Conservation (phyloP, 1,140 invertebrate genomes). For the Cecropterus lyciades region DNA sequence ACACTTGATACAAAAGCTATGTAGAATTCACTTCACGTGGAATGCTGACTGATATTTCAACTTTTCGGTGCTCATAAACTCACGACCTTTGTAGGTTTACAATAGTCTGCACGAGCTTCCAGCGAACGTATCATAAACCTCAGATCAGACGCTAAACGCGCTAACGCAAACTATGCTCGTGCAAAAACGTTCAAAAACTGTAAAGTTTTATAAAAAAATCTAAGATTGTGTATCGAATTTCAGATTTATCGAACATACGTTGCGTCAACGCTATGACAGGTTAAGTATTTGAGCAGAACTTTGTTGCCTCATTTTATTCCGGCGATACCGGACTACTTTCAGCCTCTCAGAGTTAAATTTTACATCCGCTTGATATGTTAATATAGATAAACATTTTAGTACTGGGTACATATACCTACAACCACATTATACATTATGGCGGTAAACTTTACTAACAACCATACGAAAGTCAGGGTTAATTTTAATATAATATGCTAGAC, state of each 20-base stretch:
- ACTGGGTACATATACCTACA: constrained; percentile 76
- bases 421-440: constrained; percentile 77
- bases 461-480: constrained; percentile 65
- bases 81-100: constrained; percentile 50
- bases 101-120: constrained; percentile 37
- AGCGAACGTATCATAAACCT: constrained; percentile 32
- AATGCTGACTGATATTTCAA: constrained; percentile 34
- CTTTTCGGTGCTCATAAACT: constrained; percentile 40
- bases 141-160: constrained; percentile 42
- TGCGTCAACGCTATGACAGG: constrained; percentile 59
- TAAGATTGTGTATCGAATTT: constrained; percentile 43
- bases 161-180: constrained; percentile 61
- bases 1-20: constrained; percentile 57
- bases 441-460: constrained; percentile 74
- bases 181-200: constrained; percentile 70
- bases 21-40: constrained; percentile 34
- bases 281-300: constrained; percentile 63
- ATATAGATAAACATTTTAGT: constrained; percentile 71
- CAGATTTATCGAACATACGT: constrained; percentile 49
- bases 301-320: constrained; percentile 56
- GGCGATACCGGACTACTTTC: constrained; percentile 59
- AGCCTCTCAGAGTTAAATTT: constrained; percentile 66
- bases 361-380: constrained; percentile 79
- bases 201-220: constrained; percentile 75
- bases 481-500: constrained; percentile 66